Evolutionary conservation across 2,113 vertebrate species (phyloP).

Genomic region (Choloepus hoffmanni): DNA sequence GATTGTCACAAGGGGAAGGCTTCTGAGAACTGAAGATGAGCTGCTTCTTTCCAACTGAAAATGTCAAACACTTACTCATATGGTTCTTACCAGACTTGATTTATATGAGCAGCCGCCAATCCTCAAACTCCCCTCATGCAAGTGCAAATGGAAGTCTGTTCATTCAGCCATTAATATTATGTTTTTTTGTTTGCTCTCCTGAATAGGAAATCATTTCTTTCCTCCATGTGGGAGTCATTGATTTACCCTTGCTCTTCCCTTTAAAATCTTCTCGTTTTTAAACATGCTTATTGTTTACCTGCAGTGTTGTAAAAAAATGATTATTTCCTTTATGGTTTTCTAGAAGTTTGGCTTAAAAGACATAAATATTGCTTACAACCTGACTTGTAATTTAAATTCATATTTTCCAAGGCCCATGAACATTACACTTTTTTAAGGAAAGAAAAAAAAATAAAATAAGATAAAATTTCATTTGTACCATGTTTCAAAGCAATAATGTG

Average conservation of each 20-base stretch:
- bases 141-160: slow-evolving; percentile 71
- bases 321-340: slow-evolving; percentile 66
- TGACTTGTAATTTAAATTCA: slow-evolving; percentile 67
- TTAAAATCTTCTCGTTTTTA: slow-evolving; percentile 80
- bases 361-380: slow-evolving; percentile 56
- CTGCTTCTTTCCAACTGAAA: slow-evolving; percentile 72
- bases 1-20: slow-evolving; percentile 60
- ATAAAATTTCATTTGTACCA: slow-evolving; percentile 36
- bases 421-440: slow-evolving; percentile 46
- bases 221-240: slow-evolving; percentile 64
- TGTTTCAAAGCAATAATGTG: background rate
- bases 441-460: slow-evolving; percentile 36
- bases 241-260: slow-evolving; percentile 64
- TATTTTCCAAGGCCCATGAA: slow-evolving; percentile 47
- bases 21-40: slow-evolving; percentile 70
- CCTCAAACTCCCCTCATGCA: slow-evolving; percentile 57
- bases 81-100: slow-evolving; percentile 63
- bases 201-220: slow-evolving; percentile 77
- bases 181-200: slow-evolving; percentile 71
- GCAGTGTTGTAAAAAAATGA: slow-evolving; percentile 41
- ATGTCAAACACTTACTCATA: slow-evolving; percentile 71
- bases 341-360: slow-evolving; percentile 61
- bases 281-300: slow-evolving; percentile 81
- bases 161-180: slow-evolving; percentile 71
- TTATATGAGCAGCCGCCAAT: slow-evolving; percentile 76